These are phyloP conservation scores for Actias luna DNA, from an alignment of 2,888 invertebrate genomes.

Conservation along the genomic window DNA sequence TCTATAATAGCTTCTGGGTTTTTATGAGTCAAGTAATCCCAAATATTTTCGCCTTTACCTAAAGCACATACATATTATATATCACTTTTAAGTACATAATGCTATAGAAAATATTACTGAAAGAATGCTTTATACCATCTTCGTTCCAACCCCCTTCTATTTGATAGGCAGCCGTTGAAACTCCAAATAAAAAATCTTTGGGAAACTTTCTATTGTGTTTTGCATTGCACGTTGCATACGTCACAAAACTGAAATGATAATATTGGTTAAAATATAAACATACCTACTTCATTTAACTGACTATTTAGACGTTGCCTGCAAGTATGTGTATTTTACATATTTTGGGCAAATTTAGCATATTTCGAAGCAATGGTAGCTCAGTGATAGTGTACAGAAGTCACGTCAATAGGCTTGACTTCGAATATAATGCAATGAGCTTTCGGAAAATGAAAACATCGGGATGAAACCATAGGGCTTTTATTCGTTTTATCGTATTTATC, in stretches of 20 bases:
- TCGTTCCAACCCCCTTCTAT: constrained; percentile 41
- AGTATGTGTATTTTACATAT: no score
- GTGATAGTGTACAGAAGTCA: no score
- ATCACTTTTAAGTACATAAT: not conserved
- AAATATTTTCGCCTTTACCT: constrained; percentile 53
- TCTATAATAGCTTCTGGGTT: constrained; percentile 40
- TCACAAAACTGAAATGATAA: constrained; percentile 10
- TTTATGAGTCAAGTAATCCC: constrained; percentile 50
- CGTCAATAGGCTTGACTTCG: no score
- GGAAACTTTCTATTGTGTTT: constrained; percentile 31
- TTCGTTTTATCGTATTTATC: no score
- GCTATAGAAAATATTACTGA: not conserved
- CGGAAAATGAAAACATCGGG: no score
- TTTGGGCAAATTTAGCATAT: no score
- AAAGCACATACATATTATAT: constrained; percentile 2
- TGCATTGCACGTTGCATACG: constrained; percentile 11
- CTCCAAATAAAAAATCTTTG: constrained; percentile 34
- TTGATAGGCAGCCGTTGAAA: constrained; percentile 39
- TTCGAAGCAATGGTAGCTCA: no score
- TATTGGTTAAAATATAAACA: not conserved
- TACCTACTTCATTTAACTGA: not conserved
- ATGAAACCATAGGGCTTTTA: no score
- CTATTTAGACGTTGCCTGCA: no score
- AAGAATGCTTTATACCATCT: constrained; percentile 27
- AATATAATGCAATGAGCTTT: no score